Evolutionary conservation across 2,888 invertebrate genomes (phyloP).

Genomic region (Cephus sareptanus): DNA sequence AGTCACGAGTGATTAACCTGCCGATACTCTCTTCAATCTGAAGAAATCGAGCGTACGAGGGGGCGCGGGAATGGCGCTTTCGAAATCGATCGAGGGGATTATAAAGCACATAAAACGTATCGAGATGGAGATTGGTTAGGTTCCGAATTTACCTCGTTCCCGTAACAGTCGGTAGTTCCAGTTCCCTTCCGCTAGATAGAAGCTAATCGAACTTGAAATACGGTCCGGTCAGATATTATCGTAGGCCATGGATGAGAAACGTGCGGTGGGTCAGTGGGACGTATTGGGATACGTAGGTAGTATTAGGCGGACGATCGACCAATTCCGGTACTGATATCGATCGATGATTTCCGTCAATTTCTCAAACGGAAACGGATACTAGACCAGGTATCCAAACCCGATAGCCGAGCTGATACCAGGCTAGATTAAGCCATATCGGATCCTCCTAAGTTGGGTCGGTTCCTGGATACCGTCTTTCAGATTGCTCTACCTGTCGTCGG

Average conservation of each 20-base stretch:
- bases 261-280: not conserved
- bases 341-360: not conserved
- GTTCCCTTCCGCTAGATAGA: not conserved
- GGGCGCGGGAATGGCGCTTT: not conserved
- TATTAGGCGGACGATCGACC: not conserved
- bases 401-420: not conserved
- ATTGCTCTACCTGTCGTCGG: not conserved
- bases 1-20: too few species aligned
- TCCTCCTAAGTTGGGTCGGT: not conserved
- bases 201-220: not conserved
- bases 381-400: not conserved
- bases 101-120: not conserved
- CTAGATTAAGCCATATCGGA: not conserved
- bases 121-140: not conserved
- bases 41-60: not conserved
- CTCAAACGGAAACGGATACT: not conserved
- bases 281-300: not conserved
- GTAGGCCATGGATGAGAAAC: not conserved
- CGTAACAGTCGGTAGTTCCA: not conserved
- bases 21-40: not conserved
- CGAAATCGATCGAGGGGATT: not conserved
- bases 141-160: not conserved
- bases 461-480: not conserved
- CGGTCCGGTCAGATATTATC: not conserved
- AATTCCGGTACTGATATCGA: not conserved